Base-by-base conservation (phyloP, 2,888 invertebrate genomes). In the Trichogramma dendrolimi region DNA sequence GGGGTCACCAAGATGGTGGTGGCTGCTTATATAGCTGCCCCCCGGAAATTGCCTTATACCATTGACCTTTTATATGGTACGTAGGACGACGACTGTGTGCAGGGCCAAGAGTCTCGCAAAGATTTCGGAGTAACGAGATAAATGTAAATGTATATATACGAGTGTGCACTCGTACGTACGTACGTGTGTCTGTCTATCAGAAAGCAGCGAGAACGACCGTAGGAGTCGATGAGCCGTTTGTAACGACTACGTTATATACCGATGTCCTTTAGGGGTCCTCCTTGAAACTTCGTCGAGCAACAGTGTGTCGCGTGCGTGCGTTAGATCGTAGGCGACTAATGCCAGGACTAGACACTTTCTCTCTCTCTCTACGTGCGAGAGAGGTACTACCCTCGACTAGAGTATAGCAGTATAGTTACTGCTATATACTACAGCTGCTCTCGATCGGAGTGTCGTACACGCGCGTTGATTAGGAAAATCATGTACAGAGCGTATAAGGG, bases 41-140 rank as follows among this genome's bases (percentile, higher is more conserved):
- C 73, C 76, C 76, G 77, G 77, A 78, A 78, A 78, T 78, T 78
- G 74, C 77, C 74, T 72, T 75, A 27, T 27, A 27, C 27, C 27
- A 27, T 73, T 76, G 78, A 76, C 75, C 76, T 77, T 76, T 75
- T 73, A 74, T 75, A 73, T 73, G 71, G 42, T 27, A 27, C 27
- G 27, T 27, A 27, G 27, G 27, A 27, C 2, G 27, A 27, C 27
- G 27, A n/a, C n/a, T n/a, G 27, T 27, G 27, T 27, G 27, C 27
- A 70, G 4, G 40, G 44, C 59, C 10, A 41, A 27, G 56, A 11
- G 11, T 8, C 10, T 14, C 10, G 10, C 11, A n/a, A 48, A 48
- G 48, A 11, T 58, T 57, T 40, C 27, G 27, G 27, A 78, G 76
- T 77, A 78, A 77, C 77, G 78, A 77, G 75, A 75, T 73, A 74